phyloP scores from a whole-genome alignment of 2,888 invertebrate genomes.

The Matsumyia berberina region DNA sequence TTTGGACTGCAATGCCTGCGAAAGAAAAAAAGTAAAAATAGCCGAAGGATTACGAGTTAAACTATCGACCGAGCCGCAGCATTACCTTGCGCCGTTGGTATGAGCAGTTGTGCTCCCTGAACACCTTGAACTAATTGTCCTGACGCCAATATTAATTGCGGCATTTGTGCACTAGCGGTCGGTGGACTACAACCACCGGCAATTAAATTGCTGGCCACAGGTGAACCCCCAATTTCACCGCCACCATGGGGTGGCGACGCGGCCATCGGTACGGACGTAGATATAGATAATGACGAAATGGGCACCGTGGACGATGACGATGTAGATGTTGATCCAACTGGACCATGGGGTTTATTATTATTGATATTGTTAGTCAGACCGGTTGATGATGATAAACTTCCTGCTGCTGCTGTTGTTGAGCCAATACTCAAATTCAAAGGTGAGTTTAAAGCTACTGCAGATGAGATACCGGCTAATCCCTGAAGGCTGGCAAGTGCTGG shows the following conservation, averaged over 20 bases:
- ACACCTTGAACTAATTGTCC: slow-evolving; percentile 96
- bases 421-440: slow-evolving; percentile 93
- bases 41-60: slow-evolving; percentile 12
- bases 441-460: slow-evolving; percentile 89
- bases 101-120: slow-evolving; percentile 96
- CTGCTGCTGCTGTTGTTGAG: slow-evolving; percentile 78
- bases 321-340: slow-evolving; percentile 77
- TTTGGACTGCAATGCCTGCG: slow-evolving; percentile 96
- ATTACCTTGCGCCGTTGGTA: slow-evolving; percentile 97
- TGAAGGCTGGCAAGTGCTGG: slow-evolving; percentile 88
- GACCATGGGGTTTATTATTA: slow-evolving; percentile 76
- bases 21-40: slow-evolving; percentile 68
- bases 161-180: slow-evolving; percentile 87
- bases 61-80: not conserved
- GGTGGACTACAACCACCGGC: slow-evolving; percentile 79
- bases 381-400: slow-evolving; percentile 79
- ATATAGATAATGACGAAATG: slow-evolving; percentile 79
- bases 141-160: slow-evolving; percentile 95
- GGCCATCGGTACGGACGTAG: slow-evolving; percentile 81
- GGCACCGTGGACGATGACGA: slow-evolving; percentile 78
- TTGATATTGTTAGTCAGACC: slow-evolving; percentile 73
- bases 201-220: slow-evolving; percentile 80
- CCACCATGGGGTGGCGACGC: slow-evolving; percentile 85
- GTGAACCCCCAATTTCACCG: slow-evolving; percentile 86
- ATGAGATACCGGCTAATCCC: slow-evolving; percentile 84